Conservation (phyloP, 30 jellyfish, hydroid and myxozoan genomes). For the Morbakka virulenta region DNA sequence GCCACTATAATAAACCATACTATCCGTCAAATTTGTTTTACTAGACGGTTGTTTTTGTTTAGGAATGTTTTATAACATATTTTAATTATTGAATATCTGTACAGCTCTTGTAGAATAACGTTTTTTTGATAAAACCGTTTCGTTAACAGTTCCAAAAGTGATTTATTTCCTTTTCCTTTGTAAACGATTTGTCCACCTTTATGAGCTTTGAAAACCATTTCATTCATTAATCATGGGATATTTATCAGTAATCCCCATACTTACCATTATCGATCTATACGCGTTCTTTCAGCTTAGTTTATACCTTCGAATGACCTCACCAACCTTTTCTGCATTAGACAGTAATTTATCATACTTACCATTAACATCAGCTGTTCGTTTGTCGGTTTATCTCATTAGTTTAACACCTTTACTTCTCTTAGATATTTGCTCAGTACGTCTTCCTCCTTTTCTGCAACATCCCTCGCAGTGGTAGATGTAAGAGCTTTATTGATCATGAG, state of each 20-base stretch:
- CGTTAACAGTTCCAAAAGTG: slow-evolving; percentile 18
- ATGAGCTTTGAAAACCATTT: slow-evolving; percentile 16
- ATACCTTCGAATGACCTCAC: slow-evolving; percentile 6
- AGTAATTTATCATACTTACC: background rate
- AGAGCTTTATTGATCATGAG: too few relatives aligned
- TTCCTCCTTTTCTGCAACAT: background rate
- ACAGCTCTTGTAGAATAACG: too few relatives aligned
- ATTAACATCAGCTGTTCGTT: background rate
- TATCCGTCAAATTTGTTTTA: background rate
- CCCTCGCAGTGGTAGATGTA: background rate
- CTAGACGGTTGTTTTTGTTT: slow-evolving; percentile 19
- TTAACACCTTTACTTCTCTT: background rate
- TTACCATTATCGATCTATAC: slow-evolving; percentile 2
- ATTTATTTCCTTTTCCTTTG: slow-evolving; percentile 11
- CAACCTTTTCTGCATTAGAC: background rate
- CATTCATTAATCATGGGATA: slow-evolving; percentile 12
- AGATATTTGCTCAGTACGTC: background rate
- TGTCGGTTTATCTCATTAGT: too few relatives aligned
- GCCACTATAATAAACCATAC: too few relatives aligned
- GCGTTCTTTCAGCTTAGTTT: background rate
- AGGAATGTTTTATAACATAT: slow-evolving; percentile 15
- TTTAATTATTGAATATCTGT: too few relatives aligned
- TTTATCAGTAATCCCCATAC: slow-evolving; percentile 7
- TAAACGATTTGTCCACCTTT: too few relatives aligned
- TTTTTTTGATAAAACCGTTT: slow-evolving; percentile 40